Conservation (phyloP, 2,888 invertebrate species). For the Cyclophora punctaria region DNA sequence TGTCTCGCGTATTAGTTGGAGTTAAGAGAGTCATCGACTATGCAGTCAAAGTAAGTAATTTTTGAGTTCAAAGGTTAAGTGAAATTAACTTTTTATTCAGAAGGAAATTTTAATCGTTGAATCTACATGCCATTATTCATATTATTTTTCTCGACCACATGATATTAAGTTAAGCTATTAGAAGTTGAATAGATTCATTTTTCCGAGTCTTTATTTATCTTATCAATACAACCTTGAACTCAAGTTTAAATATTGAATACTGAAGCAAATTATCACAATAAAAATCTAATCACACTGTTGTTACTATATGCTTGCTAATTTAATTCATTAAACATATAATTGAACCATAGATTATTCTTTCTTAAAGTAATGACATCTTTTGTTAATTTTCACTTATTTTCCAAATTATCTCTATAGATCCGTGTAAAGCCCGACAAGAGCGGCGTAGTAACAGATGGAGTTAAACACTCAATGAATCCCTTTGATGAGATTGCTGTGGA, state of each 20-base stretch:
- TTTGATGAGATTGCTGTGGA: conserved; percentile 99
- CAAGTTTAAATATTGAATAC: neutral
- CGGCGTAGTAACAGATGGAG: conserved; percentile 98
- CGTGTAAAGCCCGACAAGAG: conserved; percentile 98
- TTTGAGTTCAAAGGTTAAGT: conserved; percentile 56
- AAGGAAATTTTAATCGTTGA: neutral
- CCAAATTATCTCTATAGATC: conserved; percentile 75
- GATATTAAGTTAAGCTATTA: too few relatives aligned
- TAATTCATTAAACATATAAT: too few relatives aligned
- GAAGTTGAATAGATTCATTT: too few relatives aligned
- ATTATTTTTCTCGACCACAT: too few relatives aligned
- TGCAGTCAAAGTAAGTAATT: conserved; percentile 92
- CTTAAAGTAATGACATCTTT: too few relatives aligned
- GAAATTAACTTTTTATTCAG: conserved; percentile 10
- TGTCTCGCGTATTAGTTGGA: conserved; percentile 96
- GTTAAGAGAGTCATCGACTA: conserved; percentile 99
- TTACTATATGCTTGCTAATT: too few relatives aligned
- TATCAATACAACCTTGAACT: conserved; percentile 2
- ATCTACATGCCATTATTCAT: too few relatives aligned
- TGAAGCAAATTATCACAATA: conserved; percentile 1
- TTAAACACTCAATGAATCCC: conserved; percentile 99
- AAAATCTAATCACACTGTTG: too few relatives aligned
- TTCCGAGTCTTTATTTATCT: neutral
- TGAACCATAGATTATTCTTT: too few relatives aligned
- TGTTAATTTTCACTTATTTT: too few relatives aligned